phyloP scores from a whole-genome alignment of 1,140 invertebrate genomes.

The Anthonomus grandis region DNA sequence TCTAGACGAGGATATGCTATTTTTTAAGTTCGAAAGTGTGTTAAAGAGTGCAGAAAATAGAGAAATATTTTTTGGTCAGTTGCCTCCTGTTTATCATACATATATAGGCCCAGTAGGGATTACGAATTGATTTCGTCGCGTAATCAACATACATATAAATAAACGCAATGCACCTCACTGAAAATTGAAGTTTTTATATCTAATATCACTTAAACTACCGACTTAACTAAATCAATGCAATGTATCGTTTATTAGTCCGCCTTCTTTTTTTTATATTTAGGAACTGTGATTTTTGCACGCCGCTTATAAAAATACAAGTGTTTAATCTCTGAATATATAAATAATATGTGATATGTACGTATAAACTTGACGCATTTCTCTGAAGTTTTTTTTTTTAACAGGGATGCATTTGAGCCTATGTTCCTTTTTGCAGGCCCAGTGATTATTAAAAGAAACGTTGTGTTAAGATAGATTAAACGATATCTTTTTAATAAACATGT shows the following conservation, averaged over 20 bases:
- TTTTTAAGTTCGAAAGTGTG: too few species aligned
- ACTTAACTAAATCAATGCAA: too few species aligned
- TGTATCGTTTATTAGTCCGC: slow-evolving; percentile 3
- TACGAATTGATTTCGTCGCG: too few species aligned
- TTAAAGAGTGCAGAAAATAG: too few species aligned
- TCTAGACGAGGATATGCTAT: too few species aligned
- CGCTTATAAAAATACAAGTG: slow-evolving; percentile 9
- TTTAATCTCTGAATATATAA: slow-evolving; percentile 20
- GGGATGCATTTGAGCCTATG: slow-evolving; percentile 37
- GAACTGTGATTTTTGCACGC: slow-evolving; percentile 13
- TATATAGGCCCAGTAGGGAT: too few species aligned
- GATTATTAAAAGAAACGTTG: slow-evolving; percentile 19
- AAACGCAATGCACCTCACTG: too few species aligned
- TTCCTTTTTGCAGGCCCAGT: slow-evolving; percentile 32
- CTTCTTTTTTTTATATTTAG: slow-evolving; percentile 2
- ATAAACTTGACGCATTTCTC: slow-evolving; percentile 43
- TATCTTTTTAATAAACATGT: slow-evolving; percentile 9
- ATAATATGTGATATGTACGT: slow-evolving; percentile 45
- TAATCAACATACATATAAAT: too few species aligned
- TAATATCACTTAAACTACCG: too few species aligned
- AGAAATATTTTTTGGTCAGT: too few species aligned
- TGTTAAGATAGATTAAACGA: slow-evolving; percentile 13
- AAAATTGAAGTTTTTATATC: too few species aligned
- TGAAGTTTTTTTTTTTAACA: slow-evolving; percentile 40
- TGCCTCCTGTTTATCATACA: too few species aligned